phyloP scores from a whole-genome alignment of 2,888 invertebrate genomes.

The Cosmopolites sordidus region DNA sequence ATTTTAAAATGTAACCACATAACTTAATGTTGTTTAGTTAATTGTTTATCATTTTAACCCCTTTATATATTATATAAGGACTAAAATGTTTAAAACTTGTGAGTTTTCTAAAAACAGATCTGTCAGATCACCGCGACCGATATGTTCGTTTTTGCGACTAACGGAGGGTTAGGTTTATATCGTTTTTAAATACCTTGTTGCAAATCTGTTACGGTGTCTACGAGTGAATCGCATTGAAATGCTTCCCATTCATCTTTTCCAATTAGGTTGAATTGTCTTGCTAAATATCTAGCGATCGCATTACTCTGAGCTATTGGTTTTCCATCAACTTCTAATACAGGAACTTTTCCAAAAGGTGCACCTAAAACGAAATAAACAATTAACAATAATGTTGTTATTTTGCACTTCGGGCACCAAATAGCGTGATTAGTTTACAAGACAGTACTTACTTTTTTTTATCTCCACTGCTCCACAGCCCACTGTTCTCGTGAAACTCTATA shows the following conservation, averaged over 20 bases:
- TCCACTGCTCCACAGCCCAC: too few species aligned
- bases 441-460: constrained; percentile 12
- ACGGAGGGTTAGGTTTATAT: too few species aligned
- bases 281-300: constrained; percentile 58
- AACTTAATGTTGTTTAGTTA: too few species aligned
- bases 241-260: constrained; percentile 54
- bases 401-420: not conserved
- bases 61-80: too few species aligned
- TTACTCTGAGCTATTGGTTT: constrained; percentile 55
- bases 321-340: constrained; percentile 58
- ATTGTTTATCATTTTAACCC: too few species aligned
- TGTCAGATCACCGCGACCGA: too few species aligned
- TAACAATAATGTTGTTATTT: not conserved
- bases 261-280: constrained; percentile 53
- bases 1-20: too few species aligned
- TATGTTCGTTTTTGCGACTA: too few species aligned
- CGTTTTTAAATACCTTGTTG: constrained; percentile 3
- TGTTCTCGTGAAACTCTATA: constrained; percentile 4
- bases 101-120: too few species aligned
- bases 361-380: constrained; percentile 5
- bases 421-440: not conserved
- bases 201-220: constrained; percentile 42
- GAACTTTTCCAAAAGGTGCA: constrained; percentile 40
- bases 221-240: constrained; percentile 55
- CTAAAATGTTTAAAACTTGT: too few species aligned